Conservation (phyloP, 2,888 invertebrate species). For the Slavum lentiscoides region DNA sequence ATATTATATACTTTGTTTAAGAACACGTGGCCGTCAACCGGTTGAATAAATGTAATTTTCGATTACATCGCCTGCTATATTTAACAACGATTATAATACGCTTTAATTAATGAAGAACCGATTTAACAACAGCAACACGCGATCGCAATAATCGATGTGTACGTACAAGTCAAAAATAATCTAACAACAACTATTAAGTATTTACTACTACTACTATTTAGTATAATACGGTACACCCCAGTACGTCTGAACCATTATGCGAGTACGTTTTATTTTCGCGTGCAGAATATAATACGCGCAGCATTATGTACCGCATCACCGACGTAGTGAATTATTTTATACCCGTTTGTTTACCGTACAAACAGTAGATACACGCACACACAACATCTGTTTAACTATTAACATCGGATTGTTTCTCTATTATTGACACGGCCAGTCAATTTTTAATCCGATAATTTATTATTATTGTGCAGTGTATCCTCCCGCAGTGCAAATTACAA, state of each 20-base stretch:
- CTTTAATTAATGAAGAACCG: background rate
- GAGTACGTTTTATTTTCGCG: background rate
- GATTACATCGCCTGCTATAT: too few relatives aligned
- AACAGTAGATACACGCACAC: background rate
- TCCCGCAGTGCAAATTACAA: background rate
- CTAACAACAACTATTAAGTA: background rate
- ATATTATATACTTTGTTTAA: too few relatives aligned
- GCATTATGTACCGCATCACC: background rate
- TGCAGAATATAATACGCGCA: background rate
- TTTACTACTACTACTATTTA: background rate
- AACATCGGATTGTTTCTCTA: constrained; percentile 17
- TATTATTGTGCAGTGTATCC: background rate
- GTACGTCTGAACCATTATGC: background rate
- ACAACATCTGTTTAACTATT: constrained; percentile 27
- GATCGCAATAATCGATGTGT: background rate
- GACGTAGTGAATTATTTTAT: constrained; percentile 5
- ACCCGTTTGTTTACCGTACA: constrained; percentile 21
- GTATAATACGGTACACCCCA: background rate
- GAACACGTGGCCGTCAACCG: too few relatives aligned
- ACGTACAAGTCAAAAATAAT: too few relatives aligned
- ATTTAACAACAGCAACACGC: background rate
- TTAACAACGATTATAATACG: background rate
- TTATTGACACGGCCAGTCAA: constrained; percentile 21
- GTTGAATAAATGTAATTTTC: background rate
- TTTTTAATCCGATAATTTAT: constrained; percentile 26